A percentile compares a stretch with the other conserved stretches of the same genome.
phyloP scores from a whole-genome alignment of 2,797 vertebrate species.

The Carapus acus region DNA sequence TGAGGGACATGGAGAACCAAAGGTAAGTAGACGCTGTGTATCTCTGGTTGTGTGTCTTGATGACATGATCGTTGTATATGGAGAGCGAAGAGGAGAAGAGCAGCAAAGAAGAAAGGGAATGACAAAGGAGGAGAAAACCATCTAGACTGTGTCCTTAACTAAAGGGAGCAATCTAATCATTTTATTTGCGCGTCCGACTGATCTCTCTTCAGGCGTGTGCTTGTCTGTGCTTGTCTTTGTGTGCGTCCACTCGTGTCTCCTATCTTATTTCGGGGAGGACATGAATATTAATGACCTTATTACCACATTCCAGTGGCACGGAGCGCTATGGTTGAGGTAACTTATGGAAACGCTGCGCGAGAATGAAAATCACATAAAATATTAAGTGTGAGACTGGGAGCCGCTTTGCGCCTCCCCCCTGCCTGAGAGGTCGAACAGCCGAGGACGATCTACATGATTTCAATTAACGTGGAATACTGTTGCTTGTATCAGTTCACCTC shows the following conservation, averaged over 20 bases:
- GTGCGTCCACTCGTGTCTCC: slow-evolving; percentile 35
- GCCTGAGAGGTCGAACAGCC: slow-evolving; percentile 38
- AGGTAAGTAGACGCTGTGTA: too few species aligned
- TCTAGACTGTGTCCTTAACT: slow-evolving; percentile 41
- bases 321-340: slow-evolving; percentile 51
- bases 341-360: slow-evolving; percentile 46
- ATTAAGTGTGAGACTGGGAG: slow-evolving; percentile 32
- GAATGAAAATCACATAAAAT: slow-evolving; percentile 49
- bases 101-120: slow-evolving; percentile 12
- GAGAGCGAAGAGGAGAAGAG: slow-evolving; percentile 4
- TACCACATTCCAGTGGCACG: slow-evolving; percentile 56
- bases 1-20: too few species aligned
- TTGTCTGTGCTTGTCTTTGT: slow-evolving; percentile 2
- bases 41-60: too few species aligned
- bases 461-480: slow-evolving; percentile 38
- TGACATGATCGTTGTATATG: slow-evolving; percentile 8
- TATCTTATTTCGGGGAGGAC: slow-evolving; percentile 53
- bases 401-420: slow-evolving; percentile 30
- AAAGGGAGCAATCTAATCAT: slow-evolving; percentile 61
- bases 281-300: slow-evolving; percentile 67
- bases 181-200: slow-evolving; percentile 62
- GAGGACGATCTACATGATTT: slow-evolving; percentile 39
- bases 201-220: slow-evolving; percentile 46
- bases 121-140: slow-evolving; percentile 29
- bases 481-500: slow-evolving; percentile 37